Evolutionary conservation across 2,113 vertebrate genomes (phyloP), one percentile per base, ranked within the genome.

Genomic region (Sciurus niger): DNA sequence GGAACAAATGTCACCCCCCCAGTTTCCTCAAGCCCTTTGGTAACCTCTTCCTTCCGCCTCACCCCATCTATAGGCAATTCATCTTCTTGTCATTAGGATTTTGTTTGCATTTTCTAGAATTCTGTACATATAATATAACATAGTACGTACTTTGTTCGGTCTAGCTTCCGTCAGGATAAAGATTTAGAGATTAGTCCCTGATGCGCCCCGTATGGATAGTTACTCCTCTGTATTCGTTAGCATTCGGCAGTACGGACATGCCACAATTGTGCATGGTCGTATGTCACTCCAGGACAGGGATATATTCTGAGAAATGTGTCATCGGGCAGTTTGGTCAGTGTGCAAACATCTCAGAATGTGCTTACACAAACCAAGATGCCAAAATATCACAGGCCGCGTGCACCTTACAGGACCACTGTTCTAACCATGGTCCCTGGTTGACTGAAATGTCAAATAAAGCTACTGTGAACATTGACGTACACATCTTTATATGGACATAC

Each of bases 231-330:
- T 8, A 40, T 55, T 22, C 24, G 1, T 13, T 20, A 68, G 13
- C 5, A 40, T 22, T 65, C 28, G 53, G 30, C n/a, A 16, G 22
- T 2, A 16, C 8, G 84, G 58, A 34, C 16, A 14, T 0, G 20
- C 2, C 30, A 13, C 53, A 32, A 1, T 3, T 12, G 32, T 43
- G 0, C n/a, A 40, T 22, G 30, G 25, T 65, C 48, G 0, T 30
- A 30, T 8, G 1, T 48, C 46, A 7, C 58, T 53, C 46, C 4
- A 40, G 28, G 55, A 40, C 37, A 10, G 37, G 37, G 17, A 34
- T 2, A 6, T 14, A 14, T 46, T 68, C 86, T 53, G 70, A 82
- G 43, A 53, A 40, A 78, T 43, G 32, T 11, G 53, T 43, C 46
- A 20, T 8, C 53, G 24, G 28, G 20, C n/a, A 46, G 32, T 55